These are phyloP conservation scores for Rhysida immarginata DNA, from an alignment of 1,140 invertebrate genomes.

Conservation along the genomic window DNA sequence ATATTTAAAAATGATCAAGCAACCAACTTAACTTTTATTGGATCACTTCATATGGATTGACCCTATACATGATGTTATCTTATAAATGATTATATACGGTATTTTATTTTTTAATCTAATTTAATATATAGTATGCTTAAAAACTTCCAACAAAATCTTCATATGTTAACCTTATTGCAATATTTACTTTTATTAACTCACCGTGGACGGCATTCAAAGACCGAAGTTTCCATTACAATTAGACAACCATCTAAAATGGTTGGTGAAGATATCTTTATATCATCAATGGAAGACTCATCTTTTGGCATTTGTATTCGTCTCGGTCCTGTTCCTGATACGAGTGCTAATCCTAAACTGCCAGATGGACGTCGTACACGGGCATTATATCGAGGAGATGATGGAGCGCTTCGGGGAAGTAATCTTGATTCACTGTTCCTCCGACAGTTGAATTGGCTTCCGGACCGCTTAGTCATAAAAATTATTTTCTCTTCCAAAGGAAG, in stretches of 20 bases:
- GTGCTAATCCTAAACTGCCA: constrained; percentile 16
- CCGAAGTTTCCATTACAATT: constrained; percentile 47
- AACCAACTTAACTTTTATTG: no score
- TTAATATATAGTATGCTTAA: background rate
- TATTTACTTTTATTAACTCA: constrained; percentile 19
- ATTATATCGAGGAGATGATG: constrained; percentile 1
- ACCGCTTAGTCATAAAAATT: background rate
- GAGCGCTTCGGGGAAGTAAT: constrained; percentile 12
- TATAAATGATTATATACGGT: no score
- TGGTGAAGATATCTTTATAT: background rate
- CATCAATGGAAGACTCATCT: background rate
- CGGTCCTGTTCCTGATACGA: background rate
- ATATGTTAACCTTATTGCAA: background rate
- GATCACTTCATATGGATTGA: no score
- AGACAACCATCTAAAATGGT: constrained; percentile 41
- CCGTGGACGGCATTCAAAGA: constrained; percentile 52
- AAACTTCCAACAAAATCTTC: background rate
- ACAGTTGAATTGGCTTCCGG: background rate
- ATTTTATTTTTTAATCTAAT: background rate
- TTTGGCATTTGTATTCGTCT: background rate
- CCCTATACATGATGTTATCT: background rate
- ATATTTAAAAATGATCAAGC: background rate
- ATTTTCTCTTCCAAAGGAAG: background rate
- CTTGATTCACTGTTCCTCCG: background rate
- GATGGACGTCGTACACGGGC: background rate